These are phyloP conservation scores for Eremobia ochroleuca DNA, from an alignment of 2,888 invertebrate species.

Conservation along the genomic window DNA sequence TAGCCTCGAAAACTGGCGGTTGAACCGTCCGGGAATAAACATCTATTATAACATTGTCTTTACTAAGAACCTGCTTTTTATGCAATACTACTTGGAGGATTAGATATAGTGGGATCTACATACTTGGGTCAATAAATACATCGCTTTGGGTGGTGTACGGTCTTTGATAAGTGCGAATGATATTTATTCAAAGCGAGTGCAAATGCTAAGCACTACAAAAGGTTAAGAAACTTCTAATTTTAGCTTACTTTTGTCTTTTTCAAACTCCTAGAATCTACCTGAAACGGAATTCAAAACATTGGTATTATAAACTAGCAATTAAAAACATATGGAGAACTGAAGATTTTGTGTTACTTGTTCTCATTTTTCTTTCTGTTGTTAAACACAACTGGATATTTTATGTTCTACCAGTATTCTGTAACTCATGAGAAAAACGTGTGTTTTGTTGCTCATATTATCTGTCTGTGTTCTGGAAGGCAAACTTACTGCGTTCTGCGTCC, in stretches of 20 bases:
- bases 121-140: slow-evolving; percentile 27
- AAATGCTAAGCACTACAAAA: slow-evolving; percentile 52
- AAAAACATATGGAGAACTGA: slow-evolving; percentile 19
- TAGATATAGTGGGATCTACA: slow-evolving; percentile 34
- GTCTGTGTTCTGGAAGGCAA: not conserved
- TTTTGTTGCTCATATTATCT: slow-evolving; percentile 13
- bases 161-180: slow-evolving; percentile 43
- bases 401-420: slow-evolving; percentile 10
- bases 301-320: slow-evolving; percentile 50
- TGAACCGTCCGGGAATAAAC: slow-evolving; percentile 34
- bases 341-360: not conserved
- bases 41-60: slow-evolving; percentile 42
- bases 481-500: not conserved
- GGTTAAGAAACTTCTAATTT: slow-evolving; percentile 56
- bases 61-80: slow-evolving; percentile 9
- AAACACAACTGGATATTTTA: not conserved
- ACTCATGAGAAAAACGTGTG: slow-evolving; percentile 13
- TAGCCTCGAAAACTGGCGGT: slow-evolving; percentile 47
- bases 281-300: slow-evolving; percentile 63
- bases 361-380: not conserved
- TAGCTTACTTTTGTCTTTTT: slow-evolving; percentile 63
- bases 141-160: slow-evolving; percentile 31
- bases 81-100: slow-evolving; percentile 24
- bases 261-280: slow-evolving; percentile 64
- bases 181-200: slow-evolving; percentile 56